A percentile compares a stretch with the other conserved stretches of the same genome.
Evolutionary conservation across 2,797 vertebrate genomes (phyloP).

Genomic region (Odontamblyopus lacepedii): DNA sequence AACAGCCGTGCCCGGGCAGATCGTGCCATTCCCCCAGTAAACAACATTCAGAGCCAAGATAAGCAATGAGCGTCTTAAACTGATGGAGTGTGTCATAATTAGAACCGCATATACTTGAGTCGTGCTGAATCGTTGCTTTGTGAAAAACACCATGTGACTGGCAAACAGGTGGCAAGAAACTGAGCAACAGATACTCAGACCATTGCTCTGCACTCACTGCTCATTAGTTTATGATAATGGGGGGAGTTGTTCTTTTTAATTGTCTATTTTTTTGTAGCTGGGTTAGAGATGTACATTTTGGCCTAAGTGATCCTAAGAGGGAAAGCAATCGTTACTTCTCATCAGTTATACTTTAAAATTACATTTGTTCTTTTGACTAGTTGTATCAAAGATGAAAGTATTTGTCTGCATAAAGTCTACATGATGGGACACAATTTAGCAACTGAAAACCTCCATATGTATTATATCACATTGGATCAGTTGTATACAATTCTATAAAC

Average conservation of each 20-base stretch:
- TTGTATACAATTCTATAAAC: too few species aligned
- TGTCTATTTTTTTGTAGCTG: neutral
- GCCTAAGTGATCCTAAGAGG: neutral
- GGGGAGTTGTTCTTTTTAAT: neutral
- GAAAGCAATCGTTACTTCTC: neutral
- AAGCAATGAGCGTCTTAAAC: constrained; percentile 60
- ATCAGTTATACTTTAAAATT: neutral
- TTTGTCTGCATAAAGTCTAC: too few species aligned
- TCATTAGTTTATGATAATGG: neutral
- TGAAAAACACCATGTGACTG: constrained; percentile 33
- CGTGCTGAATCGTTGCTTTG: constrained; percentile 38
- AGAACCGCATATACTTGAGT: constrained; percentile 49
- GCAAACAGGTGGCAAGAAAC: constrained; percentile 14
- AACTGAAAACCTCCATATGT: too few species aligned
- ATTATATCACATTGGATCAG: too few species aligned
- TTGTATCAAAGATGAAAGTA: too few species aligned
- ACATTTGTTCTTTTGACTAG: too few species aligned
- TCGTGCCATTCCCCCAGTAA: constrained; percentile 57
- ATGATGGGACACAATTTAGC: too few species aligned
- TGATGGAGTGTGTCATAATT: constrained; percentile 61
- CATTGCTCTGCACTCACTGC: neutral
- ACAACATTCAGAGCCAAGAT: constrained; percentile 62
- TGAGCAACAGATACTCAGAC: neutral
- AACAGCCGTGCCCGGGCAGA: constrained; percentile 51
- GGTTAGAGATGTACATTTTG: neutral